These are phyloP conservation scores for Calcarius lapponicus DNA, from an alignment of 2,797 vertebrate genomes.

Conservation along the genomic window DNA sequence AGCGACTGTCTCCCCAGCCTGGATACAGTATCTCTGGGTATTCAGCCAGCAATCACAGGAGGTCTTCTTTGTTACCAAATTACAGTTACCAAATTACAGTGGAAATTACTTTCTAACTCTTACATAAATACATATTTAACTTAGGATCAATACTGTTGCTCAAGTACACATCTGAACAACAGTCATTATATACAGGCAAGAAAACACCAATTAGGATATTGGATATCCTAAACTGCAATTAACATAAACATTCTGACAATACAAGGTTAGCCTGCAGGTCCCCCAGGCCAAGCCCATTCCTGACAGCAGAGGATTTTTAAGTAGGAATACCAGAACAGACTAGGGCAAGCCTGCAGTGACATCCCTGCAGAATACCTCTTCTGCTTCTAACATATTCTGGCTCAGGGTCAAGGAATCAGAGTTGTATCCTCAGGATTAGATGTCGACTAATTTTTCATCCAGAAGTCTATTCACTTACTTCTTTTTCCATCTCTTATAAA, in stretches of 20 bases:
- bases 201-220: conserved; percentile 25
- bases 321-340: neutral
- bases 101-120: conserved; percentile 25
- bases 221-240: neutral
- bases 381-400: neutral
- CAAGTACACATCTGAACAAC: conserved; percentile 11
- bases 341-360: neutral
- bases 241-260: neutral
- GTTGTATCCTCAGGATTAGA: neutral
- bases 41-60: neutral
- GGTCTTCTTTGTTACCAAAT: conserved; percentile 2
- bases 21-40: neutral
- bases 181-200: conserved; percentile 27
- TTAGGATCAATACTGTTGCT: conserved; percentile 1
- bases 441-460: neutral
- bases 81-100: too few relatives aligned
- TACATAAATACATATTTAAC: conserved; percentile 14
- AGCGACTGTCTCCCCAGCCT: neutral
- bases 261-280: neutral
- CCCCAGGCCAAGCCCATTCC: neutral
- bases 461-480: neutral
- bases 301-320: neutral
- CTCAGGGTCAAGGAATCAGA: neutral
- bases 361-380: neutral
- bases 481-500: neutral